Base-by-base conservation (phyloP, 1,140 invertebrate species). In the Epicauta chinensis region DNA sequence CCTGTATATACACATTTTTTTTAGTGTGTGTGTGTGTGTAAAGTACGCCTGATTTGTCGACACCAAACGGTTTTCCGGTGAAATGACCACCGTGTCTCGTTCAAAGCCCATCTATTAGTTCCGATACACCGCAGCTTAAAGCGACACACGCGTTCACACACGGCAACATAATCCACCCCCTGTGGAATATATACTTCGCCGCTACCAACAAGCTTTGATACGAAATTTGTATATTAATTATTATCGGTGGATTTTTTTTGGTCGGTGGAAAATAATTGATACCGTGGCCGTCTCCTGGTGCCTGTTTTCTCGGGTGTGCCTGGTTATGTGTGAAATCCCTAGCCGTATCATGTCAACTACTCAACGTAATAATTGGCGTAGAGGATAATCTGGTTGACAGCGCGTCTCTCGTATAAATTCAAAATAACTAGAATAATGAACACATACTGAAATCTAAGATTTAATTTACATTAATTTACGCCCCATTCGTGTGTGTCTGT, bases 21-120 rank as follows among this genome's bases (percentile, higher is more conserved):
- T 58, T 53, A 54, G 36, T 47, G 16, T 35, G 39, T 34, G 38
- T 62, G 51, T 52, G 53, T 60, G 60, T 62, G 60, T 63, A 65
- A 63, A 62, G 62, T 59, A 66, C 62, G 60, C 60, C 62, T 63
- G 64, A 66, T 66, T 66, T 64, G 64, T 56, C 58, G 61, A 63
- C 64, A 64, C 58, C 64, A 66, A 66, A 66, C 64, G 55, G 64
- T 64, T 66, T 66, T 59, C 60, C 64, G 56, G 58, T 64, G 59
- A 66, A 64, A 59, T 58, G 62, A 62, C 51, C 60, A 62, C 62
- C 56, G 55, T 56, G 48, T 40, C 37, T 41, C 46, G 17, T 44
- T 45, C 52, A 29, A 30, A 31, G 10, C 16, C 29, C 55, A 32
- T 40, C 58, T 43, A 60, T 63, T 63, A 63, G 42, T 63, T 63